Evolutionary conservation across 2,113 vertebrate species (phyloP).

Genomic region (Morone chrysops): DNA sequence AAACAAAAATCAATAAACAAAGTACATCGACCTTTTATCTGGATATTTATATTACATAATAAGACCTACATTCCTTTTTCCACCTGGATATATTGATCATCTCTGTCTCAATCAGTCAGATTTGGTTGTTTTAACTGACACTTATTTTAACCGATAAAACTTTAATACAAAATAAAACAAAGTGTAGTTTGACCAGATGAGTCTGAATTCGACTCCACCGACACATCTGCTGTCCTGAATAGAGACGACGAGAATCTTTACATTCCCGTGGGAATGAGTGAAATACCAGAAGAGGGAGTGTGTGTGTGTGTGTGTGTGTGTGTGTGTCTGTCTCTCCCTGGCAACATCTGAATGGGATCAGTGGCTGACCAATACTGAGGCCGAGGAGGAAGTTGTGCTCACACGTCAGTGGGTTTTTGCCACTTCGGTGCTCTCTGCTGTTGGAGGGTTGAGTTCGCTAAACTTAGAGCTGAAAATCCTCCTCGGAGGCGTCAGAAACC

Average conservation of each 20-base stretch:
- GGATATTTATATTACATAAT: no score
- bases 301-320: slow-evolving; percentile 21
- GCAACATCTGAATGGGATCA: slow-evolving; percentile 73
- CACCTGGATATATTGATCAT: no score
- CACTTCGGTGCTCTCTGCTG: slow-evolving; percentile 44
- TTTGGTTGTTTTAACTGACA: no score
- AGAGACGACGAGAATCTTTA: slow-evolving; percentile 21
- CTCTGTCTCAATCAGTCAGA: no score
- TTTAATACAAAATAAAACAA: no score
- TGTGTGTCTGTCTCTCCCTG: slow-evolving; percentile 59
- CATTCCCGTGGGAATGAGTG: slow-evolving; percentile 64
- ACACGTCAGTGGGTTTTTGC: slow-evolving; percentile 57
- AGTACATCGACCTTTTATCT: no score
- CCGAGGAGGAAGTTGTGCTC: slow-evolving; percentile 11
- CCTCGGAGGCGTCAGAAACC: neutral
- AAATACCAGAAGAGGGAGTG: slow-evolving; percentile 68
- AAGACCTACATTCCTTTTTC: no score
- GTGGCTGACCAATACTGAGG: slow-evolving; percentile 51
- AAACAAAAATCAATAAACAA: no score
- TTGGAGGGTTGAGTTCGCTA: slow-evolving; percentile 63
- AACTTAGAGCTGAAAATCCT: slow-evolving; percentile 65
- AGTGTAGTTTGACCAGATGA: neutral
- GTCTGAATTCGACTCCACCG: neutral
- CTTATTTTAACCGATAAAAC: no score
- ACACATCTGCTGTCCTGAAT: slow-evolving; percentile 42